A percentile compares a stretch with the other conserved stretches of the same genome.
Conservation (phyloP, 1,140 invertebrate genomes). For the Drosophila sechellia region DNA sequence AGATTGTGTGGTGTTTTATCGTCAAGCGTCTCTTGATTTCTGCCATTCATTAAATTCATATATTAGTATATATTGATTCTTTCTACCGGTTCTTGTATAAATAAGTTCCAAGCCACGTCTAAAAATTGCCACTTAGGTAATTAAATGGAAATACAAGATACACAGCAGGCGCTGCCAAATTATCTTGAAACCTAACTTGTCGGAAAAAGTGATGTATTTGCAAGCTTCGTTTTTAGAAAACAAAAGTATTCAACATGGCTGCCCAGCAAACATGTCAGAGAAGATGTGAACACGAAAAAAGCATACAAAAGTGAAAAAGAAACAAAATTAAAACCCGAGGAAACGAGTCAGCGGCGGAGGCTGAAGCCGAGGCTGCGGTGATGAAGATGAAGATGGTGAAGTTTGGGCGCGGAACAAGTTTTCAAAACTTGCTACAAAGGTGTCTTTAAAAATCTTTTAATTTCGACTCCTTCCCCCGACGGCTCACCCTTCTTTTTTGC, state of each 20-base stretch:
- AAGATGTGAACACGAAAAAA: slow-evolving; percentile 43
- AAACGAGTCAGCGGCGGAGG: slow-evolving; percentile 26
- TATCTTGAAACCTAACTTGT: slow-evolving; percentile 61
- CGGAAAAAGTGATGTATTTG: slow-evolving; percentile 37
- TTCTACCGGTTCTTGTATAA: slow-evolving; percentile 38
- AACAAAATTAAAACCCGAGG: slow-evolving; percentile 49
- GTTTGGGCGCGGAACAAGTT: slow-evolving; percentile 73
- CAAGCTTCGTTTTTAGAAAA: slow-evolving; percentile 66
- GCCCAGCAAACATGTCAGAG: slow-evolving; percentile 56
- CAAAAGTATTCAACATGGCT: slow-evolving; percentile 83
- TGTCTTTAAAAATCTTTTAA: slow-evolving; percentile 83
- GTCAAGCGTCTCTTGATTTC: not conserved
- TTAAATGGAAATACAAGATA: slow-evolving; percentile 57
- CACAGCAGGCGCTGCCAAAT: slow-evolving; percentile 35
- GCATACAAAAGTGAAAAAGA: slow-evolving; percentile 25
- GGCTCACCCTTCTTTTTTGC: slow-evolving; percentile 25
- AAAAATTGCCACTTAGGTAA: slow-evolving; percentile 40
- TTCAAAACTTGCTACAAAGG: slow-evolving; percentile 79
- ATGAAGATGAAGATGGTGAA: slow-evolving; percentile 62
- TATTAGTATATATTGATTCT: not conserved
- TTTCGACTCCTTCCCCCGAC: slow-evolving; percentile 60
- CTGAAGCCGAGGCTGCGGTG: slow-evolving; percentile 40
- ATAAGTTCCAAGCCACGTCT: slow-evolving; percentile 13
- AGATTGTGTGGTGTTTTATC: not conserved
- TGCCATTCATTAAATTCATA: slow-evolving; percentile 4